A percentile compares a stretch with the other conserved stretches of the same genome.
These are phyloP conservation scores for Pocillopora grandis DNA, from an alignment of 92 coral and sea anemone genomes.

Conservation along the genomic window DNA sequence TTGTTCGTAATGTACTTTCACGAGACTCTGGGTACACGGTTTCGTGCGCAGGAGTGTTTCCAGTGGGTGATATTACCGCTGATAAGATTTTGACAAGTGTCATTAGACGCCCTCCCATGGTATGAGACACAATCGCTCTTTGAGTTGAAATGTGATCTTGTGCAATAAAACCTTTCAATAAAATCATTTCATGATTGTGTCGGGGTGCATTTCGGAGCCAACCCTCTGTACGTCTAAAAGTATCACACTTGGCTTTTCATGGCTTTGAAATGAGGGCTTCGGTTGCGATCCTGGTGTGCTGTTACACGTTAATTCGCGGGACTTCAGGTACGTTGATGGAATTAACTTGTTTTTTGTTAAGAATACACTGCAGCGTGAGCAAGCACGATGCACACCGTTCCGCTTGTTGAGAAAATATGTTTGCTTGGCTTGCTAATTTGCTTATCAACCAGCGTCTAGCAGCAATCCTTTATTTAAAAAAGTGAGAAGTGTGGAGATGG, in stretches of 20 bases:
- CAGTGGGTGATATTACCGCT: not conserved
- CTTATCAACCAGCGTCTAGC: not conserved
- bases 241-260: not conserved
- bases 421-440: not conserved
- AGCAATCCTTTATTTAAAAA: too few relatives aligned
- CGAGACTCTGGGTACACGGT: too few relatives aligned
- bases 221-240: not conserved
- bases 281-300: slow-evolving; percentile 11
- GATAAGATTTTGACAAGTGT: not conserved
- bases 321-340: slow-evolving; percentile 14
- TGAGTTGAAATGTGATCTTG: slow-evolving; percentile 26
- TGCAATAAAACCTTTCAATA: not conserved
- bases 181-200: not conserved
- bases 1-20: too few relatives aligned
- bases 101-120: not conserved
- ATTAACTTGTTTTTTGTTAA: not conserved
- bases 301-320: not conserved
- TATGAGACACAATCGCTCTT: not conserved
- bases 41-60: too few relatives aligned
- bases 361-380: not conserved
- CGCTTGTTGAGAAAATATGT: not conserved
- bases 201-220: slow-evolving; percentile 1
- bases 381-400: not conserved
- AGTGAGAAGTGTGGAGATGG: too few relatives aligned
- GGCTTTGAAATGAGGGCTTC: slow-evolving; percentile 40